Conservation (phyloP, 2,888 invertebrate genomes). For the Tetheella fluctuosa region DNA sequence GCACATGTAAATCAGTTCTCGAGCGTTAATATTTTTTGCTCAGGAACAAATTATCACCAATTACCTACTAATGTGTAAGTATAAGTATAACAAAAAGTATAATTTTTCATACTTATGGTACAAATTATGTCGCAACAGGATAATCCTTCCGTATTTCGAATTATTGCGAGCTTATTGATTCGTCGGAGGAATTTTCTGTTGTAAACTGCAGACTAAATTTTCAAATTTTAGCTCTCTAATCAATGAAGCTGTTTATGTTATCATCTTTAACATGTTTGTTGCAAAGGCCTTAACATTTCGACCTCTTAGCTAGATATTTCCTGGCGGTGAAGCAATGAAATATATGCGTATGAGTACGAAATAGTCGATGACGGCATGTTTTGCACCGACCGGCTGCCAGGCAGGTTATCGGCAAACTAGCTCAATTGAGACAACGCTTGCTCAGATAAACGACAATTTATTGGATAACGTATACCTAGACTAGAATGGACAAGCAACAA, state of each 20-base stretch:
- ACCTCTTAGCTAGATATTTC: constrained; percentile 45
- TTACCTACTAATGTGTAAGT: constrained; percentile 15
- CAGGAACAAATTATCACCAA: constrained; percentile 26
- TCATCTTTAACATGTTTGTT: constrained; percentile 21
- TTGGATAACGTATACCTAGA: constrained; percentile 35
- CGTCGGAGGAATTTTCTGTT: constrained; percentile 11
- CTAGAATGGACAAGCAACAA: constrained; percentile 19
- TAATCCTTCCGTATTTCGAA: constrained; percentile 21
- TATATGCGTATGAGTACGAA: constrained; percentile 35
- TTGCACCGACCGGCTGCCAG: constrained; percentile 28
- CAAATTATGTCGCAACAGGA: constrained; percentile 17
- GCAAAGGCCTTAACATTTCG: constrained; percentile 37
- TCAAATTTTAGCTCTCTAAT: constrained; percentile 20
- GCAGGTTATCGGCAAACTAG: constrained; percentile 65
- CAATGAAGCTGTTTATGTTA: constrained; percentile 17
- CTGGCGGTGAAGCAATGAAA: constrained; percentile 41
- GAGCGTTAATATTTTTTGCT: constrained; percentile 18
- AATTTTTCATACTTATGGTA: too few species aligned
- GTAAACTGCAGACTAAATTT: constrained; percentile 18
- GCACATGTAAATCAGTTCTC: constrained; percentile 23
- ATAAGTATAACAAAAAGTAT: too few species aligned
- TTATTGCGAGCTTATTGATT: too few species aligned
- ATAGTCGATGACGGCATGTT: constrained; percentile 63
- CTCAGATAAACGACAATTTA: constrained; percentile 50
- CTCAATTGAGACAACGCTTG: constrained; percentile 64